Evolutionary conservation across 2,888 invertebrate genomes (phyloP).

Genomic region (Phyllotreta cruciferae): DNA sequence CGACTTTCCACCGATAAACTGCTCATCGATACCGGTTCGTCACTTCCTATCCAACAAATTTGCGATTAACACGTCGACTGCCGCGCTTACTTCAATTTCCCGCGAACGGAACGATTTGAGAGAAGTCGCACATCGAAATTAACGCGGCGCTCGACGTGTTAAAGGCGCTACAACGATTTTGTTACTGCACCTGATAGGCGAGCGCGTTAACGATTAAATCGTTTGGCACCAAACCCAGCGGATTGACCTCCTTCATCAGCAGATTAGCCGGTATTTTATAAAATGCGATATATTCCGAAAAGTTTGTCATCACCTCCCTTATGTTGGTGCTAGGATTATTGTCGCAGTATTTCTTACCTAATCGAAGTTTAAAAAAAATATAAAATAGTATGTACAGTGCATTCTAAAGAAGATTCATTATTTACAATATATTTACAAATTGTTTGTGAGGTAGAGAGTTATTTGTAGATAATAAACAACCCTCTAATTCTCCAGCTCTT

Average conservation of each 20-base stretch:
- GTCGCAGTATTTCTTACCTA: conserved; percentile 85
- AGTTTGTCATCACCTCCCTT: conserved; percentile 87
- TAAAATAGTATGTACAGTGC: no score
- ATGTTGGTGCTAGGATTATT: conserved; percentile 79
- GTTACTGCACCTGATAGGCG: conserved; percentile 87
- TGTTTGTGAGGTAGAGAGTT: no score
- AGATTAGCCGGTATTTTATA: conserved; percentile 94
- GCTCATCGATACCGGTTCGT: no score
- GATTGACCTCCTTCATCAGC: conserved; percentile 91
- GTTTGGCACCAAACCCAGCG: conserved; percentile 86
- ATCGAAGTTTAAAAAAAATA: conserved; percentile 7
- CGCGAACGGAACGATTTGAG: no score
- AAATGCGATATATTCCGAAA: conserved; percentile 91
- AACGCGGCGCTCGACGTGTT: no score
- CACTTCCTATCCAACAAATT: neutral
- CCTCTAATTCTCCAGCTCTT: no score
- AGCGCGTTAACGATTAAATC: conserved; percentile 92
- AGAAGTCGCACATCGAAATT: no score
- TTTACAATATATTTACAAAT: no score
- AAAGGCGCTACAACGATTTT: conserved; percentile 11
- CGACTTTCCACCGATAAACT: neutral
- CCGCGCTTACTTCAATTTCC: no score
- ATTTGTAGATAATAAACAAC: no score
- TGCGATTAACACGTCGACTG: neutral
- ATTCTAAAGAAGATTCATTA: no score